Conservation (phyloP, 2,797 vertebrate species). For the Limosa lapponica region DNA sequence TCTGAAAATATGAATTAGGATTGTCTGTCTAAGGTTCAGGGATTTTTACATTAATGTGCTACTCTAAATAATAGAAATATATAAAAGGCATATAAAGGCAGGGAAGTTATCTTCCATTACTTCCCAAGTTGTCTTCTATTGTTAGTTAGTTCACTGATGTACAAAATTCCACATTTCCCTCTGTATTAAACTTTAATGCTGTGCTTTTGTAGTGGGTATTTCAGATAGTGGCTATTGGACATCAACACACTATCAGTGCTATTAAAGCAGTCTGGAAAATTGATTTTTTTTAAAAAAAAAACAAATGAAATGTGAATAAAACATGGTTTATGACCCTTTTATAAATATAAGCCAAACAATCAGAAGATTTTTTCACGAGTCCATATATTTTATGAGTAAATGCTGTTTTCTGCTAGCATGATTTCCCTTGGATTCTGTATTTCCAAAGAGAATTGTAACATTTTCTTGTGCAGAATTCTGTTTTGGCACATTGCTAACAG, state of each 20-base stretch:
- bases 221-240: not conserved
- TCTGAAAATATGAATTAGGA: not conserved
- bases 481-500: conserved; percentile 11
- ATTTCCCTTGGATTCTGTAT: not conserved
- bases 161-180: not conserved
- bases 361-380: not conserved
- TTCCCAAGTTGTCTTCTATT: not conserved
- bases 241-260: not conserved
- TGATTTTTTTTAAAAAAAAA: not conserved
- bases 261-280: not conserved
- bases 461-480: not conserved
- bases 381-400: not conserved
- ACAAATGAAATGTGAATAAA: not conserved
- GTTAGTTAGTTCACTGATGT: not conserved
- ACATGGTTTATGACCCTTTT: not conserved
- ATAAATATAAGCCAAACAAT: not conserved
- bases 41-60: not conserved
- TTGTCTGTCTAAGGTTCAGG: not conserved
- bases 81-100: not conserved
- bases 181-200: not conserved
- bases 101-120: not conserved
- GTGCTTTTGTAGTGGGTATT: not conserved
- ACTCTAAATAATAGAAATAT: not conserved
- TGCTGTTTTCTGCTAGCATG: not conserved
- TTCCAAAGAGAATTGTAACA: not conserved